Evolutionary conservation across 2,113 vertebrate species (phyloP).

Genomic region (Pithys albifrons): DNA sequence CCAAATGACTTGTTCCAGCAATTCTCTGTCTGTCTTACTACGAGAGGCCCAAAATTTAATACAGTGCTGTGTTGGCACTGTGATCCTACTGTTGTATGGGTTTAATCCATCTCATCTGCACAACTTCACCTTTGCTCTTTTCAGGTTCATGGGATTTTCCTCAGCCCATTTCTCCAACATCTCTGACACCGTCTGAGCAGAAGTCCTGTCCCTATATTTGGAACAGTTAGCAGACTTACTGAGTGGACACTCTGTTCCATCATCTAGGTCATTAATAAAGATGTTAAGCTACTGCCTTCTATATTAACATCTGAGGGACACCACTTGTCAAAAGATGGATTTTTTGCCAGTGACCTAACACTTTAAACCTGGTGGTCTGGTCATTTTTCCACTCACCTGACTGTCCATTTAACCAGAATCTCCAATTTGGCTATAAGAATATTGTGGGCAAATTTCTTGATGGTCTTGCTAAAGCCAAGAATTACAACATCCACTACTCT

Average conservation of each 20-base stretch:
- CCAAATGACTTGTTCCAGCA: neutral
- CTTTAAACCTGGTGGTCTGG: neutral
- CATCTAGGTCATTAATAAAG: neutral
- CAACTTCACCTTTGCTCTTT: neutral
- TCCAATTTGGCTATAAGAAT: neutral
- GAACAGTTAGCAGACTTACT: neutral
- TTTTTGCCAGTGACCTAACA: neutral
- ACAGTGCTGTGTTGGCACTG: neutral
- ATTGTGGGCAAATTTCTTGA: neutral
- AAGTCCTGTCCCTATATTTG: neutral
- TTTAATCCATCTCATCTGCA: neutral
- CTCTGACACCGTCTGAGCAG: neutral
- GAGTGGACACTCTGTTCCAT: neutral
- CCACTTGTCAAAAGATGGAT: rapidly evolving
- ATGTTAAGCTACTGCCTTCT: neutral
- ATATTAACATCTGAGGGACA: neutral
- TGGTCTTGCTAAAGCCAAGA: neutral
- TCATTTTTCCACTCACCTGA: neutral
- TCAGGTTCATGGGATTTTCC: neutral
- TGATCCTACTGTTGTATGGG: neutral
- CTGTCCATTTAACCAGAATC: neutral
- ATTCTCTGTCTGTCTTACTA: neutral
- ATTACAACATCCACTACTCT: rapidly evolving
- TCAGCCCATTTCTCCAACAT: neutral
- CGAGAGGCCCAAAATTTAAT: neutral